Evolutionary conservation across 2,797 vertebrate genomes (phyloP).

Genomic region (Onychomys leucogaster): DNA sequence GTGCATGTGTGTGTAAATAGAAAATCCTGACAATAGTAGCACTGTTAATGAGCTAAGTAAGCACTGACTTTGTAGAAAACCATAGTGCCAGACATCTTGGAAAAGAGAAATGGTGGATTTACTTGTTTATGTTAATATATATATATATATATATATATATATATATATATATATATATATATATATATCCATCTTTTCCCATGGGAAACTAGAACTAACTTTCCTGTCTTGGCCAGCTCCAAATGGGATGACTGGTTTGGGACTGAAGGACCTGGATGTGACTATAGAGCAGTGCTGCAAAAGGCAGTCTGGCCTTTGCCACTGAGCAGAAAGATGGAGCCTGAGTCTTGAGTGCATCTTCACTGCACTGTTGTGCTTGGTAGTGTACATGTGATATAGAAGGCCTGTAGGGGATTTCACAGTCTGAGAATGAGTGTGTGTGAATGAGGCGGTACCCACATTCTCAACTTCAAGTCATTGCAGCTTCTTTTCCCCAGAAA

Average conservation of each 20-base stretch:
- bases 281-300: constrained; percentile 83
- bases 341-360: constrained; percentile 79
- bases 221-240: constrained; percentile 82
- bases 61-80: constrained; percentile 84
- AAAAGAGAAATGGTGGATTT: constrained; percentile 77
- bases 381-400: constrained; percentile 76
- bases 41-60: constrained; percentile 88
- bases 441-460: constrained; percentile 90
- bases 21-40: constrained; percentile 79
- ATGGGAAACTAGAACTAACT: constrained; percentile 83
- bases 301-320: constrained; percentile 85
- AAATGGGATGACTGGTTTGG: constrained; percentile 81
- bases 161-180: too few relatives aligned
- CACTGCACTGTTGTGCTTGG: constrained; percentile 77
- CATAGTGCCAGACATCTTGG: constrained; percentile 81
- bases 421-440: constrained; percentile 90
- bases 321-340: constrained; percentile 81
- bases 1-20: background rate
- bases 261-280: constrained; percentile 81
- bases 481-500: constrained; percentile 87
- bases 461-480: constrained; percentile 90
- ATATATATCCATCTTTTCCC: constrained; percentile 81
- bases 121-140: constrained; percentile 66
- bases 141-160: too few relatives aligned
- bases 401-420: constrained; percentile 85